These are phyloP conservation scores for Erebia aethiops DNA, from an alignment of 2,888 invertebrate species.

Conservation along the genomic window DNA sequence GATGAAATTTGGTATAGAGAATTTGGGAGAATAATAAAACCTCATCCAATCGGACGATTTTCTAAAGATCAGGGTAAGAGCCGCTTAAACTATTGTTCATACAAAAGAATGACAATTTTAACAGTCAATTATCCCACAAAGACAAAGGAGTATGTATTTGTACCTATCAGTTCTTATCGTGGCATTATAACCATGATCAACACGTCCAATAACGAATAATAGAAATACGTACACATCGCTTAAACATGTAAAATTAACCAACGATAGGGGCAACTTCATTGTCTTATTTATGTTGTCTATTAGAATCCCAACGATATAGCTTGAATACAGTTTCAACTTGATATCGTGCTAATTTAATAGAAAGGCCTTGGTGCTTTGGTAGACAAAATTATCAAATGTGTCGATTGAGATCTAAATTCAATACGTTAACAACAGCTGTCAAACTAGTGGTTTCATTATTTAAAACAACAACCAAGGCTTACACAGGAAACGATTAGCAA, in stretches of 20 bases:
- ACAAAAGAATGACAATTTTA: not conserved
- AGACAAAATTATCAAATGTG: not conserved
- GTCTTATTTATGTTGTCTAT: not conserved
- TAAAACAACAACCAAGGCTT: not conserved
- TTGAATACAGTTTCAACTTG: not conserved
- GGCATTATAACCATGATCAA: slow-evolving; percentile 7
- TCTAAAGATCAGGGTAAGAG: not conserved
- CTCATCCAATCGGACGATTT: not conserved
- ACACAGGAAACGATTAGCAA: too few species aligned
- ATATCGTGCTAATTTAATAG: not conserved
- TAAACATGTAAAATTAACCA: not conserved
- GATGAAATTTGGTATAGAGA: too few species aligned
- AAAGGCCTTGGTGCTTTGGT: not conserved
- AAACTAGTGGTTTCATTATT: not conserved
- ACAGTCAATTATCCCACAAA: not conserved
- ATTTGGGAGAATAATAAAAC: too few species aligned
- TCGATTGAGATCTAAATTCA: not conserved
- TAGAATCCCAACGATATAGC: not conserved
- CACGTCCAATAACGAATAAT: slow-evolving; percentile 1
- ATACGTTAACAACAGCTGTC: not conserved
- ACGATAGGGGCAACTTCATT: not conserved
- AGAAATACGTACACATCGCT: not conserved
- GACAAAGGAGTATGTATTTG: not conserved
- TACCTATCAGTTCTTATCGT: not conserved
- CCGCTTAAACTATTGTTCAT: not conserved